Evolutionary conservation across 2,113 vertebrate species (phyloP).

Genomic region (Morone chrysops): DNA sequence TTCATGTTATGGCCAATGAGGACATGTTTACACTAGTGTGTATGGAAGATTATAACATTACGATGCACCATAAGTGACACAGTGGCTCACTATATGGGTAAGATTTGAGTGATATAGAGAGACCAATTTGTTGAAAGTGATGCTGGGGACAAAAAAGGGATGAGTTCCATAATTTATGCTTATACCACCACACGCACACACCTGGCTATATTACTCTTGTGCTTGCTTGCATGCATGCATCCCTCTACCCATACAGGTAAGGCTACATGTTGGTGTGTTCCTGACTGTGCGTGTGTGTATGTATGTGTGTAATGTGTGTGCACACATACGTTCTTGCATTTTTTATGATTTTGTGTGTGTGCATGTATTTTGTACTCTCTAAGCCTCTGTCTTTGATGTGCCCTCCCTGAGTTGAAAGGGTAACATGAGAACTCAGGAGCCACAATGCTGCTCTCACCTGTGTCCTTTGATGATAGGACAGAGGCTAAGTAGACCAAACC

Average conservation of each 20-base stretch:
- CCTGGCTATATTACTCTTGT: background rate
- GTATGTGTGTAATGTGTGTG: constrained; percentile 9
- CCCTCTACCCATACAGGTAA: background rate
- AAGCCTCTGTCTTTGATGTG: constrained; percentile 83
- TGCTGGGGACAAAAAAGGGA: background rate
- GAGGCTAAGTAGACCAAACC: constrained; percentile 82
- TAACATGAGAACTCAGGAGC: constrained; percentile 81
- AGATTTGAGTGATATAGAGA: constrained; percentile 20
- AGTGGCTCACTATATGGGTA: constrained; percentile 3
- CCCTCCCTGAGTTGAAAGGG: constrained; percentile 83
- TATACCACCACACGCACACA: background rate
- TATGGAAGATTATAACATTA: background rate
- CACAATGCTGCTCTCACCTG: constrained; percentile 87
- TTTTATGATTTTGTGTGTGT: constrained; percentile 56
- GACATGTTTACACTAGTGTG: background rate
- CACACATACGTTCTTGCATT: constrained; percentile 46
- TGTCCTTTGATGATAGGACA: constrained; percentile 85
- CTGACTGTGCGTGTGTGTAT: constrained; percentile 4
- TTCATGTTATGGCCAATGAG: constrained; percentile 1
- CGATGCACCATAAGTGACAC: background rate
- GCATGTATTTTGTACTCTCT: constrained; percentile 73
- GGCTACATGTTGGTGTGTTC: background rate
- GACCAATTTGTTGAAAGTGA: constrained; percentile 27
- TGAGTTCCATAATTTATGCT: constrained; percentile 35
- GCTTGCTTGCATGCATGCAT: background rate